Conservation (phyloP, 2,113 vertebrate species). For the Pachycephala philippinensis region DNA sequence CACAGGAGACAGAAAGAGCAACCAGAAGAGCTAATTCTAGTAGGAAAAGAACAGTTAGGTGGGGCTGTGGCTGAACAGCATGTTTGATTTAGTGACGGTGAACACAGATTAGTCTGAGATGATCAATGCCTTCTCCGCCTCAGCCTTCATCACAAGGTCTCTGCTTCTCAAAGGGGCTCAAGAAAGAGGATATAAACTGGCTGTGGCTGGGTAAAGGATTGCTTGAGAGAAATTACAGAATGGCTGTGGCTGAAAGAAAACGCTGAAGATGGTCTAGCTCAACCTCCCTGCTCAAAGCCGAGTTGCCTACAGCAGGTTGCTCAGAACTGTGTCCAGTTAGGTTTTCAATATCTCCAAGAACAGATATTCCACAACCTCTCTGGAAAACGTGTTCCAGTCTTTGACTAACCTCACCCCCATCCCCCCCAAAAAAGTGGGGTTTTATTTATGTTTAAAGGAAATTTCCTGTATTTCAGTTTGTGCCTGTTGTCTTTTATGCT, state of each 20-base stretch:
- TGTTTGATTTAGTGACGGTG: background rate
- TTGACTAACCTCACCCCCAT: background rate
- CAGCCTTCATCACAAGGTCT: background rate
- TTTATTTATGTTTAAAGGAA: background rate
- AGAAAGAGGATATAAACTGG: background rate
- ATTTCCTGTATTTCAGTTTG: background rate
- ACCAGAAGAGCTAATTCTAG: background rate
- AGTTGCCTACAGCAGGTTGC: background rate
- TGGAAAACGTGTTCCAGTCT: background rate
- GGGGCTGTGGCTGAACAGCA: background rate
- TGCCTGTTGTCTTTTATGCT: background rate
- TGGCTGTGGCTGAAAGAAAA: background rate
- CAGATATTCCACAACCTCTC: background rate
- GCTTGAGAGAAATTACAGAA: background rate
- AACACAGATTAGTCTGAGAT: background rate
- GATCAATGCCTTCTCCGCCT: background rate
- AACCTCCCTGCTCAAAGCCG: background rate
- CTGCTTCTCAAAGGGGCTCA: background rate
- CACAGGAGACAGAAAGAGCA: background rate
- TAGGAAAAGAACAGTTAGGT: background rate
- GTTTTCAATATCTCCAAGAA: background rate
- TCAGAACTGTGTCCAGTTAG: background rate
- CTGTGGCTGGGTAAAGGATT: background rate
- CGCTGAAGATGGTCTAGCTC: background rate
- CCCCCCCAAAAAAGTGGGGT: rapidly evolving